Percentiles rank a stretch among this genome's conserved stretches.
phyloP scores from a whole-genome alignment of 2,797 vertebrate species.

The Paramormyrops hopkinsi region DNA sequence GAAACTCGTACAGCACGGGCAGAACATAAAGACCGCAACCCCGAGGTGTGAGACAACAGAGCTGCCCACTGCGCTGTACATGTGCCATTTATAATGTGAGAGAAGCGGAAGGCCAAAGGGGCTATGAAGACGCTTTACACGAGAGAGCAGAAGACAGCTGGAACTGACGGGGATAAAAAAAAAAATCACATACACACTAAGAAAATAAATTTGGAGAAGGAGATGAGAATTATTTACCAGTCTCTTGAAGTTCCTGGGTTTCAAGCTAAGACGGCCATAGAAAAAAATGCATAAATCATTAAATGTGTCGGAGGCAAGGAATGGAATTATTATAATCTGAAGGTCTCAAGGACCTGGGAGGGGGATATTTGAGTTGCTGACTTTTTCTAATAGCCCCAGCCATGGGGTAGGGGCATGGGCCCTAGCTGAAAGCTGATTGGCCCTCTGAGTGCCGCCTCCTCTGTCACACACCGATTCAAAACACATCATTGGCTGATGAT shows the following conservation, averaged over 20 bases:
- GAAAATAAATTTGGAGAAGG: not conserved
- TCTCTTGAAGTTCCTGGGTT: conserved; percentile 16
- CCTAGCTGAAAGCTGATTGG: not conserved
- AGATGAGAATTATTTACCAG: conserved; percentile 22
- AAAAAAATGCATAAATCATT: conserved; percentile 17
- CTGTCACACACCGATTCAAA: not conserved
- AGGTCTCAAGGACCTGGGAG: not conserved
- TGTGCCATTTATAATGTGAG: not conserved
- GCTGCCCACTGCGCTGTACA: not conserved
- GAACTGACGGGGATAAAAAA: not conserved
- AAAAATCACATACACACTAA: not conserved
- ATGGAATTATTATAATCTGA: not conserved
- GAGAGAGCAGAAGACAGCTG: not conserved
- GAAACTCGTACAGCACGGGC: not conserved
- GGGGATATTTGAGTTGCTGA: not conserved
- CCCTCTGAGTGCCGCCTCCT: not conserved
- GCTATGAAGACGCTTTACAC: not conserved
- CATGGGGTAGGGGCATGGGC: not conserved
- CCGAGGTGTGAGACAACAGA: not conserved
- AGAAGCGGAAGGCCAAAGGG: not conserved
- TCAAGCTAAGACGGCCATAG: conserved; percentile 7
- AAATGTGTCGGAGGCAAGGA: not conserved
- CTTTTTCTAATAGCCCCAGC: not conserved
- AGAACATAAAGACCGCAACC: not conserved
- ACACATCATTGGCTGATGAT: not conserved